Percentiles rank a stretch among this genome's conserved stretches.
Evolutionary conservation across 1,140 invertebrate genomes (phyloP).

Genomic region (Drosophila ficusphila): DNA sequence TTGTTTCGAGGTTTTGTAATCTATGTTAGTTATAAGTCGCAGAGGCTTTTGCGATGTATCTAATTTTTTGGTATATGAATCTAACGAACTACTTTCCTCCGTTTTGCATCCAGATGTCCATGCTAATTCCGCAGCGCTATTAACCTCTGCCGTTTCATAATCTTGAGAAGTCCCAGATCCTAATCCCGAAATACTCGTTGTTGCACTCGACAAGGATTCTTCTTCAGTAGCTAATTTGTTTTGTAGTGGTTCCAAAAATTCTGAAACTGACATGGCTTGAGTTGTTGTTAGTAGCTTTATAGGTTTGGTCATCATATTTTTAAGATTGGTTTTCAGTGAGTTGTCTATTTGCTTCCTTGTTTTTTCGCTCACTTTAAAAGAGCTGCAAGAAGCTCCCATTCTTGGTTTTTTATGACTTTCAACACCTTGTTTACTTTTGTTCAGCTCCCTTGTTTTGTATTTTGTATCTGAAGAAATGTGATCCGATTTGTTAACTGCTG

Average conservation of each 20-base stretch:
- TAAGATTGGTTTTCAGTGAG: neutral
- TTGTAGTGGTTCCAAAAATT: neutral
- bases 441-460: neutral
- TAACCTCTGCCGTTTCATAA: no score
- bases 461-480: neutral
- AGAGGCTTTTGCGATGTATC: neutral
- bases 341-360: slow-evolving; percentile 2
- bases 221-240: neutral
- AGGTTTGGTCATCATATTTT: slow-evolving; percentile 52
- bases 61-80: neutral
- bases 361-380: neutral
- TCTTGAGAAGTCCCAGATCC: no score
- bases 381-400: no score
- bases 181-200: neutral
- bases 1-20: no score
- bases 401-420: neutral
- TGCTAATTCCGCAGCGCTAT: no score
- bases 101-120: neutral
- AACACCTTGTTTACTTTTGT: neutral
- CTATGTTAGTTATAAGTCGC: neutral
- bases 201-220: neutral
- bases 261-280: neutral
- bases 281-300: slow-evolving; percentile 17
- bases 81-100: neutral
- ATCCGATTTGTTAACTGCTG: neutral